A percentile compares a stretch with the other conserved stretches of the same genome.
phyloP scores from a whole-genome alignment of 2,113 vertebrate species.

The Fregetta grallaria region DNA sequence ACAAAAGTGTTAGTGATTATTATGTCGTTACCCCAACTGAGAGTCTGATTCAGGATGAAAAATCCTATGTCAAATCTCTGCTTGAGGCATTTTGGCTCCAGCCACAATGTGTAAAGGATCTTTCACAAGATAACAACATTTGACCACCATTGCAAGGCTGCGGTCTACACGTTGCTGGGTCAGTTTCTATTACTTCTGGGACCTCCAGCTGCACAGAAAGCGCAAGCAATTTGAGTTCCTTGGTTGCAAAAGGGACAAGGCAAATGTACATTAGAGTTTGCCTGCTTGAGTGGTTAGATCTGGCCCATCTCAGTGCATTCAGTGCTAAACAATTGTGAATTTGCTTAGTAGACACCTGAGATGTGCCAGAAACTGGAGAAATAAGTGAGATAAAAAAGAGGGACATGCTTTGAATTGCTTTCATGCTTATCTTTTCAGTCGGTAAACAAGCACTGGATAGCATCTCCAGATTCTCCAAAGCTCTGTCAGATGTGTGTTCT shows the following conservation, averaged over 20 bases:
- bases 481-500: neutral
- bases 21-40: neutral
- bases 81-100: neutral
- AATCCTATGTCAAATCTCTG: neutral
- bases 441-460: neutral
- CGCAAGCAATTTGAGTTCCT: neutral
- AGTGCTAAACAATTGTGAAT: neutral
- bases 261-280: neutral
- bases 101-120: neutral
- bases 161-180: neutral
- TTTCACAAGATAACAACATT: neutral
- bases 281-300: neutral
- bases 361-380: neutral
- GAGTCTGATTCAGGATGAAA: neutral
- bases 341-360: neutral
- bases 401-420: neutral
- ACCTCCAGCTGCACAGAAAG: neutral
- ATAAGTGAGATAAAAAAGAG: neutral
- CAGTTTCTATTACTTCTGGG: neutral
- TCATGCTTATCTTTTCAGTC: neutral
- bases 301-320: neutral
- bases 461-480: neutral
- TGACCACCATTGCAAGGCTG: neutral
- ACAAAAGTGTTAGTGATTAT: neutral
- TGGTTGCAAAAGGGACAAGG: neutral